Evolutionary conservation across 2,113 vertebrate genomes (phyloP).

Genomic region (Capreolus pygargus): DNA sequence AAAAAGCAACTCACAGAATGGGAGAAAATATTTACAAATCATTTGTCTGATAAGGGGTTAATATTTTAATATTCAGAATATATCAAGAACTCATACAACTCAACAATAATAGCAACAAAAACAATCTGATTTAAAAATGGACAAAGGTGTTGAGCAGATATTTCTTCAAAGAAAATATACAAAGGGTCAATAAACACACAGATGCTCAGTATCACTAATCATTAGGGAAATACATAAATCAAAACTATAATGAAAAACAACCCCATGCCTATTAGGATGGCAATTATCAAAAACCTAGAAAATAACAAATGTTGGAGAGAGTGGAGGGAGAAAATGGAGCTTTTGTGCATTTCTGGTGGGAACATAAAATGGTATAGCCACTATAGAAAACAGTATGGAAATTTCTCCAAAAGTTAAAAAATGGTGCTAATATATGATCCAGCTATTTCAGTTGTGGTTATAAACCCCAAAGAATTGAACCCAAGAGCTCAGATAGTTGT

Average conservation of each 20-base stretch:
- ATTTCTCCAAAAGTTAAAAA: neutral
- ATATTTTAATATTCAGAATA: neutral
- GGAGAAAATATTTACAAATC: neutral
- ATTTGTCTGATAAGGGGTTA: neutral
- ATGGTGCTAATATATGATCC: neutral
- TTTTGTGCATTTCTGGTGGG: neutral
- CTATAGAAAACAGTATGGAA: neutral
- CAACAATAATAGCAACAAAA: neutral
- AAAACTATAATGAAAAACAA: neutral
- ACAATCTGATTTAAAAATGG: neutral
- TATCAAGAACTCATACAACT: neutral
- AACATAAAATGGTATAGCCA: neutral
- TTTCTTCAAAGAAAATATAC: neutral
- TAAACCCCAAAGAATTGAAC: neutral
- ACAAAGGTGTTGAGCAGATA: neutral
- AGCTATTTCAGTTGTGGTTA: neutral
- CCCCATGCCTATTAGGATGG: neutral
- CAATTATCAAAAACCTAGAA: neutral
- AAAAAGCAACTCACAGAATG: neutral
- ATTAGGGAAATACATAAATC: neutral
- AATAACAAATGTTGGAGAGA: neutral
- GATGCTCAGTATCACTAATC: neutral
- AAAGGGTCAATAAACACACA: neutral
- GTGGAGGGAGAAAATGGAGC: neutral
- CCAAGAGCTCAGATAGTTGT: neutral